These are phyloP conservation scores for Vanessa cardui DNA, from an alignment of 2,888 invertebrate genomes.

Conservation along the genomic window DNA sequence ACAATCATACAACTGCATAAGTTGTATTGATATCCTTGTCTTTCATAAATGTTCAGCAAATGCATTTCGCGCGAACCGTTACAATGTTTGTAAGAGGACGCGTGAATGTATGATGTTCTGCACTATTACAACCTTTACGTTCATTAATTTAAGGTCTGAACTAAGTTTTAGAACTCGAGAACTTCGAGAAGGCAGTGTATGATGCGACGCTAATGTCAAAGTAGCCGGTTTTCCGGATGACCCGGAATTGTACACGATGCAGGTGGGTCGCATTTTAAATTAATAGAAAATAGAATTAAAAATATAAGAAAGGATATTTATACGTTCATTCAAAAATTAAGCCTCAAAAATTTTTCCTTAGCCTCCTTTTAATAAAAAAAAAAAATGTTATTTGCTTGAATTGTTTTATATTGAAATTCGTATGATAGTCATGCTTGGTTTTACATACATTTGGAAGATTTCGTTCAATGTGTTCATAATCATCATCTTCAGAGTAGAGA, in stretches of 20 bases:
- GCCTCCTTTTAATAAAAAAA: no score
- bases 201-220: constrained; percentile 43
- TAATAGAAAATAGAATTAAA: constrained; percentile 15
- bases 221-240: constrained; percentile 47
- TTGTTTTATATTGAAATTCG: no score
- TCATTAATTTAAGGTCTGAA: constrained; percentile 22
- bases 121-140: constrained; percentile 26
- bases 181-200: neutral
- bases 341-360: no score
- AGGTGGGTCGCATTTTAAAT: constrained; percentile 41
- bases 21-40: neutral
- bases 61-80: constrained; percentile 14
- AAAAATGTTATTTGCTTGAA: no score
- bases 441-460: no score
- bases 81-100: constrained; percentile 13
- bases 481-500: no score
- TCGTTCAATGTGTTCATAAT: no score
- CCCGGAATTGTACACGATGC: constrained; percentile 40
- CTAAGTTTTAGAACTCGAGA: neutral
- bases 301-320: neutral
- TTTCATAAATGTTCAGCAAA: neutral
- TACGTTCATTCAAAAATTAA: no score
- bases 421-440: no score
- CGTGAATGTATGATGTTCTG: constrained; percentile 23
- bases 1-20: no score